phyloP scores from a whole-genome alignment of 2,888 invertebrate genomes.

The Sussaba pulchella region DNA sequence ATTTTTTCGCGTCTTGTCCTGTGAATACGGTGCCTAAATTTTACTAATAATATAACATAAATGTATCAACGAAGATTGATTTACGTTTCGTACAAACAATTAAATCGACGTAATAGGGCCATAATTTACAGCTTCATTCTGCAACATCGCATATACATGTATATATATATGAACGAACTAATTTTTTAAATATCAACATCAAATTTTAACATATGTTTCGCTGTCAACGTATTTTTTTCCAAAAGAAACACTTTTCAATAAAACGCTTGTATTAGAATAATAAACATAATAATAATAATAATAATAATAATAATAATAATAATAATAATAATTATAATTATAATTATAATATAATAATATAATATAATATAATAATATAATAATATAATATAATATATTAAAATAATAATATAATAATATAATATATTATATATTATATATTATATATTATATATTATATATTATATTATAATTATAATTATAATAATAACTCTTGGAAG shows the following conservation, averaged over 20 bases:
- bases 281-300: conserved; percentile 41
- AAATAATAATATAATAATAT: too few relatives aligned
- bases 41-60: conserved; percentile 10
- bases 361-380: too few relatives aligned
- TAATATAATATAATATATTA: too few relatives aligned
- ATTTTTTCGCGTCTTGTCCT: conserved; percentile 24
- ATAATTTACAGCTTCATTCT: conserved; percentile 14
- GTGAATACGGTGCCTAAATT: conserved; percentile 50
- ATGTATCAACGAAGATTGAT: not conserved
- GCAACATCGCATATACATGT: conserved; percentile 9
- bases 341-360: too few relatives aligned
- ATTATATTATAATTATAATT: too few relatives aligned
- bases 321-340: conserved; percentile 47
- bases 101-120: not conserved
- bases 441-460: too few relatives aligned
- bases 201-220: conserved; percentile 51
- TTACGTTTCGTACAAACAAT: conserved; percentile 10
- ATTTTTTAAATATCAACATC: conserved; percentile 56
- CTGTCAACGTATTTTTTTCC: conserved; percentile 45
- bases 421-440: conserved; percentile 26
- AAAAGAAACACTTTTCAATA: conserved; percentile 17
- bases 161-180: conserved; percentile 27
- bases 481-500: too few relatives aligned
- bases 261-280: conserved; percentile 48
- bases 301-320: conserved; percentile 46